Evolutionary conservation across 2,113 vertebrate species (phyloP).

Genomic region (Rousettus leschenaultii): DNA sequence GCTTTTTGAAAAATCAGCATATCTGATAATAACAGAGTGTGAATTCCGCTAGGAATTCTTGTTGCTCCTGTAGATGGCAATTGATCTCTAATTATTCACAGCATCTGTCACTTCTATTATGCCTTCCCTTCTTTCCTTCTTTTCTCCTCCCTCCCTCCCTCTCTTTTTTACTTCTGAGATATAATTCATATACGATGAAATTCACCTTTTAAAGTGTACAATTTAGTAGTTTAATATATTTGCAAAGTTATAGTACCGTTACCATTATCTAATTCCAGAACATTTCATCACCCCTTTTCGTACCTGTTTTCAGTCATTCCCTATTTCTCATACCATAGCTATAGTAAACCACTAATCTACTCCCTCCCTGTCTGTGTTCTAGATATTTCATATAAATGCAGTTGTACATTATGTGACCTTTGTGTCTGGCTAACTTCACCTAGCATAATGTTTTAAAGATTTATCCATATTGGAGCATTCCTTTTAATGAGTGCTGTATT

Average conservation of each 20-base stretch:
- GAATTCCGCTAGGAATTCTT: background rate
- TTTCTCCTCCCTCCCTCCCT: background rate
- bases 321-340: background rate
- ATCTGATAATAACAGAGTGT: background rate
- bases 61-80: background rate
- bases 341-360: background rate
- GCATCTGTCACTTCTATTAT: background rate
- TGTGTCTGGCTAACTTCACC: background rate
- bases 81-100: background rate
- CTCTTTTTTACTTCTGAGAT: background rate
- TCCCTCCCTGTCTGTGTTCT: background rate
- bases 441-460: background rate
- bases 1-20: background rate
- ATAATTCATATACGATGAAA: background rate
- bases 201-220: background rate
- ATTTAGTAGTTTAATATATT: background rate
- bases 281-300: background rate
- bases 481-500: background rate
- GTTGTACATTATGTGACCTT: background rate
- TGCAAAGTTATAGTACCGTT: background rate
- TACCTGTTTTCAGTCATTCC: background rate
- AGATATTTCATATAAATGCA: background rate
- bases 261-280: background rate
- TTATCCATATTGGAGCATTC: background rate
- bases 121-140: background rate